Evolutionary conservation across 2,113 vertebrate genomes (phyloP).

Genomic region (Haemorhous mexicanus): DNA sequence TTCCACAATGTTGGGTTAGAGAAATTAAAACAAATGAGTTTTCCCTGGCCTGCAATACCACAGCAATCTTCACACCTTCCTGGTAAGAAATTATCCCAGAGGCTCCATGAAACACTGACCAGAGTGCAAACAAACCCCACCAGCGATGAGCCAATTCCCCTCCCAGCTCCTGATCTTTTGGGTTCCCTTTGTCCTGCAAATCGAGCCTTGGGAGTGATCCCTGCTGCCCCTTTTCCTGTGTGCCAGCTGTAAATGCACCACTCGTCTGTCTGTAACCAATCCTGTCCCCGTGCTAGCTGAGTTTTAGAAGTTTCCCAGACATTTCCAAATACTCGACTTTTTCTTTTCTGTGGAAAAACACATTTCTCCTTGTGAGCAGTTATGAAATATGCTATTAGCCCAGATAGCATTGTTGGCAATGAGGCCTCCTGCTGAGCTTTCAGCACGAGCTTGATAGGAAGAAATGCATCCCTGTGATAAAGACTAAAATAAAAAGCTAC

Average conservation of each 20-base stretch:
- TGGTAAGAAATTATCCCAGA: not conserved
- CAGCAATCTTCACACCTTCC: not conserved
- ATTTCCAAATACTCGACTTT: not conserved
- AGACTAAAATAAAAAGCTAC: not conserved
- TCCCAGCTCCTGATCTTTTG: not conserved
- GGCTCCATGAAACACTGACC: not conserved
- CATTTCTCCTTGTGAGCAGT: not conserved
- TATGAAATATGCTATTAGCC: not conserved
- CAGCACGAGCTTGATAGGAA: not conserved
- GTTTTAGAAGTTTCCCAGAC: not conserved
- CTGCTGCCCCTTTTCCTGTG: not conserved
- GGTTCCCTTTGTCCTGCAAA: not conserved
- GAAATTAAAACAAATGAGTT: not conserved
- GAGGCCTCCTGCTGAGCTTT: not conserved
- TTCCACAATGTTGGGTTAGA: not conserved
- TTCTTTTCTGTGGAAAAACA: not conserved
- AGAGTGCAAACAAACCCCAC: not conserved
- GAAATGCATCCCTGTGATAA: not conserved
- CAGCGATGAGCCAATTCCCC: not conserved
- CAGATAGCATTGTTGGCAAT: not conserved
- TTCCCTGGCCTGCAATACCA: not conserved
- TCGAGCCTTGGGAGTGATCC: not conserved
- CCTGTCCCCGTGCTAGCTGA: rapidly evolving
- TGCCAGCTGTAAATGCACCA: not conserved
- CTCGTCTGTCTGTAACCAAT: not conserved